Conservation (phyloP, 2,113 vertebrate genomes). For the Lonchura striata region DNA sequence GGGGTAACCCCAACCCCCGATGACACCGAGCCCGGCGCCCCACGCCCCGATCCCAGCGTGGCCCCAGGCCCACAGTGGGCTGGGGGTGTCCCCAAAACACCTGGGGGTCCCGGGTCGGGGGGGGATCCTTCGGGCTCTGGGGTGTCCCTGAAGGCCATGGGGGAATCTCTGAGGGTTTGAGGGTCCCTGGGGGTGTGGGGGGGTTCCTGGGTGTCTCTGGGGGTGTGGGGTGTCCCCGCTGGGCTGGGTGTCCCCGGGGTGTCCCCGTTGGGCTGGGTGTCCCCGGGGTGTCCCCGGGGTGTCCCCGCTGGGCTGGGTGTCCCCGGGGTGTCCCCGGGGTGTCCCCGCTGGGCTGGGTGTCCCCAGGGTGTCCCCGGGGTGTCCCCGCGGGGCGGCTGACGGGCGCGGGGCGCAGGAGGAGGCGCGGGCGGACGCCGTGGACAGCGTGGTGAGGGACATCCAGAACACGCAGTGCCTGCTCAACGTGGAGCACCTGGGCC, state of each 20-base stretch:
- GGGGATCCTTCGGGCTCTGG: neutral
- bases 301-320: too few species aligned
- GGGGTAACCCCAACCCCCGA: neutral
- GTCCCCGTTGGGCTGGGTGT: too few species aligned
- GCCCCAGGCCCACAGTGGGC: neutral
- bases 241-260: too few species aligned
- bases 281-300: too few species aligned
- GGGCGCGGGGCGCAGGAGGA: neutral
- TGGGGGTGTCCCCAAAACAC: neutral
- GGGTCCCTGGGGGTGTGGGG: neutral
- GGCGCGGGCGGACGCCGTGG: neutral
- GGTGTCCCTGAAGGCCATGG: neutral
- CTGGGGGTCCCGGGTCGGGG: accelerated
- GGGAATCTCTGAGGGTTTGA: neutral
- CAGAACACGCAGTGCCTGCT: conserved; percentile 24
- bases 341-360: neutral
- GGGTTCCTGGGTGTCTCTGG: too few species aligned
- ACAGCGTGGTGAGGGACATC: conserved; percentile 25
- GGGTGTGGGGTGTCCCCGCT: too few species aligned
- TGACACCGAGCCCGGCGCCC: neutral
- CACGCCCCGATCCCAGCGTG: neutral
- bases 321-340: too few species aligned
- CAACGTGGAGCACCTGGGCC: neutral
- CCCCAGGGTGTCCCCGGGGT: neutral
- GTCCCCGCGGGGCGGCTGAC: neutral